These are phyloP conservation scores for Lepidonotus clava DNA, from an alignment of 2,888 invertebrate species.

Conservation along the genomic window DNA sequence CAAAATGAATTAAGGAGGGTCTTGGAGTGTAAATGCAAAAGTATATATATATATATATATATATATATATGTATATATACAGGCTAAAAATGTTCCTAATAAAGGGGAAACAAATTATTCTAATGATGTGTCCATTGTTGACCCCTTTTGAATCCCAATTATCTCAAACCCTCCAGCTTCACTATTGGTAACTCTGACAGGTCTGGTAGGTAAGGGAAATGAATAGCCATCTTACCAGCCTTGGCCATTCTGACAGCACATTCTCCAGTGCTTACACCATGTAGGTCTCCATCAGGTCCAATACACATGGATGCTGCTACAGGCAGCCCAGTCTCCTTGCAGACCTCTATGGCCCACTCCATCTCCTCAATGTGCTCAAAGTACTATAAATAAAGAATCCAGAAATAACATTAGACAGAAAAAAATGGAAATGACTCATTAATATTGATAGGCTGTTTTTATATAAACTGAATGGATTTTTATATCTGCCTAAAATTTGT, in stretches of 20 bases:
- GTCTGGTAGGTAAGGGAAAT: no score
- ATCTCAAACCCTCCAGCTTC: no score
- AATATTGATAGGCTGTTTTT: not conserved
- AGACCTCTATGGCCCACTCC: slow-evolving; percentile 80
- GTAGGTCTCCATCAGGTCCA: slow-evolving; percentile 79
- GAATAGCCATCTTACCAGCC: slow-evolving; percentile 75
- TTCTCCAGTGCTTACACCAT: slow-evolving; percentile 75
- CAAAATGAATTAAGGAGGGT: no score
- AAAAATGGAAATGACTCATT: not conserved
- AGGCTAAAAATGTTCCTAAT: no score
- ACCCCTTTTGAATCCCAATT: no score
- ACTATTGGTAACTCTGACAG: no score
- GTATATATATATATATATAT: no score
- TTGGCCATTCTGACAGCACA: slow-evolving; percentile 79
- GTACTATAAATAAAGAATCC: slow-evolving; percentile 55
- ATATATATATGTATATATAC: no score
- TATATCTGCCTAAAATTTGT: not conserved
- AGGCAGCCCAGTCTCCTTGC: slow-evolving; percentile 71
- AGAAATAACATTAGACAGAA: not conserved
- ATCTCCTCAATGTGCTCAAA: slow-evolving; percentile 75
- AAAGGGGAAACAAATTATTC: no score
- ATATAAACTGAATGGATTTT: not conserved
- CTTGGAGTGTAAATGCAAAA: no score
- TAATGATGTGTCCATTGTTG: no score
- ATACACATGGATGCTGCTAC: slow-evolving; percentile 81